phyloP scores from a whole-genome alignment of 2,113 vertebrate genomes.

The Monarcha castaneiventris region DNA sequence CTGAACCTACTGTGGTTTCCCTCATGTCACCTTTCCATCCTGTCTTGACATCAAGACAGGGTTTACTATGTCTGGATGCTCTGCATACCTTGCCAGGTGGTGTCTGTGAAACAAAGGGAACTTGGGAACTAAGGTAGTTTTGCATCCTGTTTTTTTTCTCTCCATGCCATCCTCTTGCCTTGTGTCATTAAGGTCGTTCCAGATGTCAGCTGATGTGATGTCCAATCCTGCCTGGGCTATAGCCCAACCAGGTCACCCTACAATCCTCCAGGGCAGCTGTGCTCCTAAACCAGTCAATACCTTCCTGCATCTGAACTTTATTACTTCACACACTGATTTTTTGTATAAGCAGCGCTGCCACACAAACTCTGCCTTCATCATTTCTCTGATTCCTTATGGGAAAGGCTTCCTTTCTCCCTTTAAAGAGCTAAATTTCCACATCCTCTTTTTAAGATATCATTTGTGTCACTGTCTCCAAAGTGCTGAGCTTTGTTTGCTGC shows the following conservation, averaged over 20 bases:
- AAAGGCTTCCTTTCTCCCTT: neutral
- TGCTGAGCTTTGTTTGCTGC: neutral
- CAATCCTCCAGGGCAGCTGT: fast-evolving
- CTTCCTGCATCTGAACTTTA: neutral
- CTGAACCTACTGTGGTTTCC: neutral
- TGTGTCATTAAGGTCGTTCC: neutral
- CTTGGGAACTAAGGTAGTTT: neutral
- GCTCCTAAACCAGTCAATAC: neutral
- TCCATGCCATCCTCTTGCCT: neutral
- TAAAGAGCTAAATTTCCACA: neutral
- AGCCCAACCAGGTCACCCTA: neutral
- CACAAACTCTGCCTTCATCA: neutral
- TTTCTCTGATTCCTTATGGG: neutral
- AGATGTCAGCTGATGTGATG: neutral
- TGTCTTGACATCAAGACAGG: neutral
- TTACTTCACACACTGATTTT: neutral
- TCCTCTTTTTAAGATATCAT: neutral
- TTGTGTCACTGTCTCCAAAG: neutral
- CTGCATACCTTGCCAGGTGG: neutral
- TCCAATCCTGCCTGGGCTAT: neutral
- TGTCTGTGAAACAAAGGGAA: neutral
- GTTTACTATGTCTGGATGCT: neutral
- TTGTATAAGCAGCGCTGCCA: neutral
- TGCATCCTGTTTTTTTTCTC: neutral
- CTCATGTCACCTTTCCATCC: neutral